phyloP scores from a whole-genome alignment of 2,797 vertebrate genomes.

The Paratrypauchen microcephalus region DNA sequence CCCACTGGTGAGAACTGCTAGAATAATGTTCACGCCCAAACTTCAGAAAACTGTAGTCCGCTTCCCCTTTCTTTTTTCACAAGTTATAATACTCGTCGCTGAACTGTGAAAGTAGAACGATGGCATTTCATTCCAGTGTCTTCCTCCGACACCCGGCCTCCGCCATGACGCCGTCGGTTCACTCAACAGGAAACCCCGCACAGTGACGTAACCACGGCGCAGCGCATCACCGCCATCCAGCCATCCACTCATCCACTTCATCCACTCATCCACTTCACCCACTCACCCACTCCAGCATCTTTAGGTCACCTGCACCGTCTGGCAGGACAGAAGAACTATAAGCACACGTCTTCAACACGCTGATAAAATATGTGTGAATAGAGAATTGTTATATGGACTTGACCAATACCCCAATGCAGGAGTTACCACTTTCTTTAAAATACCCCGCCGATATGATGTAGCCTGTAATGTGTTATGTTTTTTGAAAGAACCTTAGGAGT shows the following conservation, averaged over 20 bases:
- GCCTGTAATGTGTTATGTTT: not conserved
- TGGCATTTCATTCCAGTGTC: constrained; percentile 73
- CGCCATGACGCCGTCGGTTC: constrained; percentile 82
- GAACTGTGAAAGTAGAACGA: constrained; percentile 49
- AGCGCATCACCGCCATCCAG: constrained; percentile 26
- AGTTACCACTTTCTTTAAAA: not conserved
- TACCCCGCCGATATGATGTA: not conserved
- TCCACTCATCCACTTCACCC: constrained; percentile 11
- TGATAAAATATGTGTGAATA: not conserved
- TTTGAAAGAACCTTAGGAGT: not conserved
- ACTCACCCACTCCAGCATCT: constrained; percentile 30
- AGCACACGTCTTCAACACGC: not conserved
- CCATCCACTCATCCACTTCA: too few species aligned
- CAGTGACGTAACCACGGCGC: constrained; percentile 75
- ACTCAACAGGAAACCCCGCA: constrained; percentile 80
- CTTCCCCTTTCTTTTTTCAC: constrained; percentile 20
- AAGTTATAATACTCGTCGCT: constrained; percentile 39
- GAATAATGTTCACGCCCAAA: constrained; percentile 31
- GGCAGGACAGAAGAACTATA: constrained; percentile 10
- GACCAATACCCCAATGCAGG: too few species aligned
- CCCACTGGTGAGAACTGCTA: constrained; percentile 38
- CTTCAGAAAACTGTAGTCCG: constrained; percentile 28
- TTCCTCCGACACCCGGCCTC: constrained; percentile 79
- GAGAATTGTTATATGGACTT: not conserved
- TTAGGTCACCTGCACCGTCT: not conserved